These are phyloP conservation scores for Syngnathus typhle DNA, from an alignment of 2,113 vertebrate genomes.

Conservation along the genomic window DNA sequence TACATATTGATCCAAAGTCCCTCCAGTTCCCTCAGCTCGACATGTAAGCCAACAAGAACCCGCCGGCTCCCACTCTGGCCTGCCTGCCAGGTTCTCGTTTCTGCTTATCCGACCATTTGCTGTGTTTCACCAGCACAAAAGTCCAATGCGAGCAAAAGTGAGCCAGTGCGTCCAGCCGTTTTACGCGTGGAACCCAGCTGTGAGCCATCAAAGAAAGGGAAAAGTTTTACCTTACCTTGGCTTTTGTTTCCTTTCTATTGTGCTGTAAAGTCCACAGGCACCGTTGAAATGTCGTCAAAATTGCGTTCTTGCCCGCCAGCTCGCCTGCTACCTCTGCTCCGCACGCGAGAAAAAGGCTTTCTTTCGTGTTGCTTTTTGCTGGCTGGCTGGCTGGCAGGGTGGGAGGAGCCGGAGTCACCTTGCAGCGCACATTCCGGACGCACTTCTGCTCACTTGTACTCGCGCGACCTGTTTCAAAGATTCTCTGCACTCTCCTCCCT, in stretches of 20 bases:
- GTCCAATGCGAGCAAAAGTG: background rate
- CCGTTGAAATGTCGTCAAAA: background rate
- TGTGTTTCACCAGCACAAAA: too few species aligned
- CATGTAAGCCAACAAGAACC: too few species aligned
- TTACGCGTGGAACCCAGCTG: background rate
- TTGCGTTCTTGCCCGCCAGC: background rate
- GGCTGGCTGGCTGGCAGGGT: slow-evolving; percentile 19
- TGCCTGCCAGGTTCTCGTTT: too few species aligned
- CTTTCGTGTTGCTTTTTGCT: slow-evolving; percentile 51
- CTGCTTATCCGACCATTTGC: too few species aligned
- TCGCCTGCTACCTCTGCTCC: slow-evolving; percentile 38
- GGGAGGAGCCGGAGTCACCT: slow-evolving; percentile 47
- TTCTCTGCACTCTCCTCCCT: background rate
- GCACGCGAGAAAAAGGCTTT: slow-evolving; percentile 46
- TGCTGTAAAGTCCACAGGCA: background rate
- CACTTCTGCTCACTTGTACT: slow-evolving; percentile 11
- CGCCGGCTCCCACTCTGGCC: too few species aligned
- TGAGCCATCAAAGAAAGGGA: background rate
- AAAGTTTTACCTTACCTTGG: background rate
- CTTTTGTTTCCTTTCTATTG: background rate
- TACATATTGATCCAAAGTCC: too few species aligned
- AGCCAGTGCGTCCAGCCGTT: background rate
- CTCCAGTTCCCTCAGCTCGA: too few species aligned
- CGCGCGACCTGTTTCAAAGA: slow-evolving; percentile 47
- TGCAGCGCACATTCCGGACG: slow-evolving; percentile 2